A percentile compares a stretch with the other conserved stretches of the same genome.
Conservation (phyloP, 2,797 vertebrate genomes). For the Ataeniobius toweri region DNA sequence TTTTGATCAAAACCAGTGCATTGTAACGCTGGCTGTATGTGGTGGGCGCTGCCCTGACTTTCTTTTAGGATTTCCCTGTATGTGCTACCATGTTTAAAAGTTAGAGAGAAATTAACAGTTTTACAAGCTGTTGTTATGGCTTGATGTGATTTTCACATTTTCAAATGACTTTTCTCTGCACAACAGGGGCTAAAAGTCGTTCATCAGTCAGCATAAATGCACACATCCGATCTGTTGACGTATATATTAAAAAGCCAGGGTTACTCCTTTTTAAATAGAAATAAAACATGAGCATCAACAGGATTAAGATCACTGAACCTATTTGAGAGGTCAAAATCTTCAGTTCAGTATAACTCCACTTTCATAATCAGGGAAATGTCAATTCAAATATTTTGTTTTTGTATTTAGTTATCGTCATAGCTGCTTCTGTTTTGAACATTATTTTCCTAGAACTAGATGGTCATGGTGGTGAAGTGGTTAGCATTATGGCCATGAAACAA, state of each 20-base stretch:
- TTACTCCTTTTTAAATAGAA: constrained; percentile 12
- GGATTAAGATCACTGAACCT: constrained; percentile 15
- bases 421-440: constrained; percentile 10
- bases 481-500: not conserved
- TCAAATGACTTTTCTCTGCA: not conserved
- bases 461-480: not conserved
- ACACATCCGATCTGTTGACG: constrained; percentile 8
- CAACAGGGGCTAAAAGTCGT: no score
- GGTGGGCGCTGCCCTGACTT: not conserved
- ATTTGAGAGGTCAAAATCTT: constrained; percentile 2
- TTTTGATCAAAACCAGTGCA: not conserved
- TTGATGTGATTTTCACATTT: not conserved
- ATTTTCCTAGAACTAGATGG: constrained; percentile 9
- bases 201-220: constrained; percentile 6
- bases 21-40: not conserved
- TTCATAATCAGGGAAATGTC: constrained; percentile 31
- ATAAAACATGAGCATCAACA: constrained; percentile 9
- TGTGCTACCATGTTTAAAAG: not conserved
- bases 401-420: constrained; percentile 19
- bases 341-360: constrained; percentile 6
- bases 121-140: not conserved
- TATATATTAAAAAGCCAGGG: constrained; percentile 10
- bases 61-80: not conserved
- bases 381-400: constrained; percentile 25
- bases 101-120: not conserved